A percentile compares a stretch with the other conserved stretches of the same genome.
phyloP scores from a whole-genome alignment of 2,888 invertebrate species.

The Drosophila subquinaria region DNA sequence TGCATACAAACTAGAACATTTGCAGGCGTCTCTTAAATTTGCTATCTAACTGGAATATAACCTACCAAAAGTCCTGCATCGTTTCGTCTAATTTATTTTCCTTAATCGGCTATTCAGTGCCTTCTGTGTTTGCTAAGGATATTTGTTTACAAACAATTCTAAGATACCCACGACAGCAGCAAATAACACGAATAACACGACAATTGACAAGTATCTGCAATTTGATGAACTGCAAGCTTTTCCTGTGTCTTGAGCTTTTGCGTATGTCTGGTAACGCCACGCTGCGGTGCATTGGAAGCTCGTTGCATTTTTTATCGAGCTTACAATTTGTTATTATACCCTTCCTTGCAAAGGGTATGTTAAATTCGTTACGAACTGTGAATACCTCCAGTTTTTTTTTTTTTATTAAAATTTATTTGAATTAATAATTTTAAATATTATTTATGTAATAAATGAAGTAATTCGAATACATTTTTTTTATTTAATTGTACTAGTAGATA shows the following conservation, averaged over 20 bases:
- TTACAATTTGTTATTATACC: conserved; percentile 8
- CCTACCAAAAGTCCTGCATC: conserved; percentile 71
- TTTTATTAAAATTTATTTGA: too few relatives aligned
- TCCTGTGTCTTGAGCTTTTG: conserved; percentile 47
- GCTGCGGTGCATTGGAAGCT: conserved; percentile 40
- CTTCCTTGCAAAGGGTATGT: background rate
- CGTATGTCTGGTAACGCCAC: conserved; percentile 47
- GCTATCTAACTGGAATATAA: conserved; percentile 13
- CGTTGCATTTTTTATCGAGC: conserved; percentile 42
- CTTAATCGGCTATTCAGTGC: background rate
- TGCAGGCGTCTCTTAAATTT: conserved; percentile 34
- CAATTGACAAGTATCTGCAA: conserved; percentile 53
- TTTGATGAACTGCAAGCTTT: conserved; percentile 56
- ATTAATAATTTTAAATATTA: too few relatives aligned
- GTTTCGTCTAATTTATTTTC: background rate
- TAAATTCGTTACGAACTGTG: background rate
- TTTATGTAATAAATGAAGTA: too few relatives aligned
- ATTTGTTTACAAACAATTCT: conserved; percentile 61
- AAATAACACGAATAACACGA: conserved; percentile 16
- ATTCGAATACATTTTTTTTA: too few relatives aligned
- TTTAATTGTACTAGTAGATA: too few relatives aligned
- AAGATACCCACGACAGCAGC: conserved; percentile 21
- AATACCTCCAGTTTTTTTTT: too few relatives aligned
- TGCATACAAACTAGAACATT: conserved; percentile 5
- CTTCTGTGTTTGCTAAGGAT: too few relatives aligned